Evolutionary conservation across 1,140 invertebrate genomes (phyloP).

Genomic region (Danaus plexippus): DNA sequence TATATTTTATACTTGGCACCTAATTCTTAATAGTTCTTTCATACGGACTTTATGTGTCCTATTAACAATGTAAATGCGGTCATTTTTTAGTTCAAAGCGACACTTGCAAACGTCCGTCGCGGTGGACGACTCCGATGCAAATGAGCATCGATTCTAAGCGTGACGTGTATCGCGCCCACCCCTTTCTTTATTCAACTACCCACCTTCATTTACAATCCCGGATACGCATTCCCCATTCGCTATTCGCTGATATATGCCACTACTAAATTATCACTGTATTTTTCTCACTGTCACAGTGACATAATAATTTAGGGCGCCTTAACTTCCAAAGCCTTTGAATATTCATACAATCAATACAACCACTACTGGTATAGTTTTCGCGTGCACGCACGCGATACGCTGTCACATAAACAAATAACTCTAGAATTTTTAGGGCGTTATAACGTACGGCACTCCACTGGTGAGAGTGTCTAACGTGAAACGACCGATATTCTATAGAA

Average conservation of each 20-base stretch:
- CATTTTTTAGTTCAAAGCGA: constrained; percentile 53
- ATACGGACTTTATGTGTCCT: constrained; percentile 59
- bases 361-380: constrained; percentile 62
- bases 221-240: constrained; percentile 55
- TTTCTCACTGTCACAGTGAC: constrained; percentile 65
- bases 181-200: constrained; percentile 65
- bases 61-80: constrained; percentile 67
- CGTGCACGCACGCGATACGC: constrained; percentile 65
- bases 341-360: constrained; percentile 70
- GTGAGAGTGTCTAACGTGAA: too few relatives aligned
- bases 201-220: constrained; percentile 63
- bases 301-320: constrained; percentile 73
- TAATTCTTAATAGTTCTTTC: constrained; percentile 50
- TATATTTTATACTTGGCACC: constrained; percentile 48
- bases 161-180: constrained; percentile 63
- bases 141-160: constrained; percentile 63
- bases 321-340: constrained; percentile 86
- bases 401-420: constrained; percentile 65
- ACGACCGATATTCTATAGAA: too few relatives aligned
- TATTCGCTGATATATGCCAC: constrained; percentile 42
- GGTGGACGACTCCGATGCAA: constrained; percentile 58
- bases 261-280: constrained; percentile 55
- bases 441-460: not conserved
- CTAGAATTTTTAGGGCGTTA: constrained; percentile 30
- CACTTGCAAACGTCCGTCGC: constrained; percentile 64